phyloP scores from a whole-genome alignment of 2,888 invertebrate genomes.

The Dione juno region DNA sequence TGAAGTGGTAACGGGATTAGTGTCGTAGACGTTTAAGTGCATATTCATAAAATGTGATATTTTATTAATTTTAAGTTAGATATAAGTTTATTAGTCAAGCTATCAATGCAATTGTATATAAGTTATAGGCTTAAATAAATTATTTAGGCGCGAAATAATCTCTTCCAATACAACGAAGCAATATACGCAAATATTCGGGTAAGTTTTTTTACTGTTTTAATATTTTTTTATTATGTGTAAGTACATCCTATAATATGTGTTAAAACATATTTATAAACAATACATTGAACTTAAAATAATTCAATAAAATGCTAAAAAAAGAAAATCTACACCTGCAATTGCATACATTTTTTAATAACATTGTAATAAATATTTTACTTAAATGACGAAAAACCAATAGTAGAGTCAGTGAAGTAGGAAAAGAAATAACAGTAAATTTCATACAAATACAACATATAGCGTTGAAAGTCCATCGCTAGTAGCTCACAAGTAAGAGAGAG shows the following conservation, averaged over 20 bases:
- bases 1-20: constrained; percentile 76
- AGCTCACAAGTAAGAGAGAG: constrained; percentile 13
- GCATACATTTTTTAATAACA: no score
- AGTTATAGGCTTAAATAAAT: constrained; percentile 28
- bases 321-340: no score
- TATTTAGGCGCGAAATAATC: constrained; percentile 32
- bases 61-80: constrained; percentile 58
- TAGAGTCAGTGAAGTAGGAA: neutral
- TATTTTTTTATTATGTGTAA: neutral
- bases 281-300: neutral
- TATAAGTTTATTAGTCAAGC: constrained; percentile 63
- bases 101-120: constrained; percentile 70
- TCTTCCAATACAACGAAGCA: constrained; percentile 29
- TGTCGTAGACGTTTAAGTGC: constrained; percentile 59
- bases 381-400: neutral
- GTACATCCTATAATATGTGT: neutral
- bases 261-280: neutral
- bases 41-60: constrained; percentile 72
- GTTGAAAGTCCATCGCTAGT: constrained; percentile 6
- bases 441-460: neutral
- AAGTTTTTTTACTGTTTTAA: constrained; percentile 24
- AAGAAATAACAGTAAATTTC: neutral
- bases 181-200: constrained; percentile 26
- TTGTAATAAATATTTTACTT: neutral
- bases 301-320: neutral